Percentiles rank a stretch among this genome's conserved stretches.
Conservation (phyloP, 1,140 invertebrate species). For the Drosophila sturtevanti region DNA sequence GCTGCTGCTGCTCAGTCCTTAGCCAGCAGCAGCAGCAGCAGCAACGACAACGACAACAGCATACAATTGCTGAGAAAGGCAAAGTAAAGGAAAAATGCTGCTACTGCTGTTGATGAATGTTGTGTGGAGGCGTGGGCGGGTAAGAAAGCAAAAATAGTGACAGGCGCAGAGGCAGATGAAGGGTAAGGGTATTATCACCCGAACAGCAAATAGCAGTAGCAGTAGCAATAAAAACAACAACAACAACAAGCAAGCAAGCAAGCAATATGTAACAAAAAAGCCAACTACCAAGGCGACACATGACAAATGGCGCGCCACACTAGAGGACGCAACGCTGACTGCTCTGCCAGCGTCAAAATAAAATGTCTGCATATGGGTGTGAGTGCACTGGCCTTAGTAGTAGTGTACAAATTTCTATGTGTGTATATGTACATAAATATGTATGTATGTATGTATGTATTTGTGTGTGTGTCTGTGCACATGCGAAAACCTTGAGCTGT, state of each 20-base stretch:
- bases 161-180: conserved; percentile 3
- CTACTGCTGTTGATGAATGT: conserved; percentile 41
- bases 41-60: conserved; percentile 12
- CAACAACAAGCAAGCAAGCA: too few species aligned
- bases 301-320: conserved; percentile 70
- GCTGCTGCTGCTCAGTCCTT: conserved; percentile 8
- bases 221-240: conserved; percentile 12
- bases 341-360: conserved; percentile 50
- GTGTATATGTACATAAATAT: too few species aligned
- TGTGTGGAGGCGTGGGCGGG: neutral
- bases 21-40: conserved; percentile 23
- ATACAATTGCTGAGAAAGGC: conserved; percentile 33
- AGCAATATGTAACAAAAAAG: conserved; percentile 24
- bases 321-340: conserved; percentile 30
- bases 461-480: conserved; percentile 21
- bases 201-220: conserved; percentile 58
- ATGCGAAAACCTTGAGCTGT: conserved; percentile 68
- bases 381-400: conserved; percentile 31
- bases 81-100: neutral
- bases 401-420: conserved; percentile 11
- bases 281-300: conserved; percentile 65
- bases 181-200: conserved; percentile 32
- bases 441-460: too few species aligned
- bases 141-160: too few species aligned
- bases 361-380: conserved; percentile 64